phyloP scores from a whole-genome alignment of 1,140 invertebrate species.

The Nephila pilipes region DNA sequence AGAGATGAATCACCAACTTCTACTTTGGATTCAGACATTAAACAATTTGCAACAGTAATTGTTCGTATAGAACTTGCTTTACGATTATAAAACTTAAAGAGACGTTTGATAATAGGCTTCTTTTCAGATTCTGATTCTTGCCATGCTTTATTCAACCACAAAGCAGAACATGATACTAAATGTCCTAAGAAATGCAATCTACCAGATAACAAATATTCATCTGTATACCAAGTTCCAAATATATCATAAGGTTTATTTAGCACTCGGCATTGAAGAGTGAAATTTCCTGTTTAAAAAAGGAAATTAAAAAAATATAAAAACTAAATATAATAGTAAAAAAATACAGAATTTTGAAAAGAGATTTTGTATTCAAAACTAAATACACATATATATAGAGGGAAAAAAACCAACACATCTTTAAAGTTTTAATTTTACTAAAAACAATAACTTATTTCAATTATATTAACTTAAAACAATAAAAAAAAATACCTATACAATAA shows the following conservation, averaged over 20 bases:
- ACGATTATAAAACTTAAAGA: conserved; percentile 91
- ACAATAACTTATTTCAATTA: no score
- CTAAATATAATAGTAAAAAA: neutral
- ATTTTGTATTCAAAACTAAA: neutral
- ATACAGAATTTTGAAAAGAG: neutral
- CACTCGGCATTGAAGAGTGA: conserved; percentile 88
- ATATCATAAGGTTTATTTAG: conserved; percentile 94
- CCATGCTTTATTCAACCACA: conserved; percentile 93
- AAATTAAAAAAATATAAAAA: neutral
- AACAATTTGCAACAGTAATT: conserved; percentile 88
- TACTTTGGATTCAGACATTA: conserved; percentile 22
- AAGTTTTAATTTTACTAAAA: no score
- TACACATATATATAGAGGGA: neutral
- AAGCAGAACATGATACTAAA: conserved; percentile 88
- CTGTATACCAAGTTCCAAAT: conserved; percentile 94
- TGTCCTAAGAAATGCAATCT: conserved; percentile 90
- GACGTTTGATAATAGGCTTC: conserved; percentile 89
- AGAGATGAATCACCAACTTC: neutral
- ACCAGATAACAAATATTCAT: conserved; percentile 90
- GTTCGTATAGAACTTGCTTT: conserved; percentile 90
- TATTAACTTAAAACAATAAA: no score
- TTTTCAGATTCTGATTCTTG: conserved; percentile 89
- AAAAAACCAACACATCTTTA: neutral
- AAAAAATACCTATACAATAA: no score
- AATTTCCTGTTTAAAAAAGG: conserved; percentile 58